Evolutionary conservation across 2,797 vertebrate species (phyloP).

Genomic region (Macropus fuliginosus): DNA sequence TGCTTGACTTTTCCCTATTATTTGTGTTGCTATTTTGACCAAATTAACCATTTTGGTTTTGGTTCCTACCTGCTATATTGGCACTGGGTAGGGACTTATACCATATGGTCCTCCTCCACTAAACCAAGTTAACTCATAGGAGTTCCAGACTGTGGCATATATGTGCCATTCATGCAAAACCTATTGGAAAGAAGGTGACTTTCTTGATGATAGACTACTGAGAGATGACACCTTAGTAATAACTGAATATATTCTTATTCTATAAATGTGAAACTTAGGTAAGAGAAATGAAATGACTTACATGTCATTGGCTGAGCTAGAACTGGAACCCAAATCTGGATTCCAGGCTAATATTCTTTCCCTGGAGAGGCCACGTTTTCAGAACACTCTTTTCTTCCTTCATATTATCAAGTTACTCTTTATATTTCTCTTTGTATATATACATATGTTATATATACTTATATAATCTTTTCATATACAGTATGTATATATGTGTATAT

Average conservation of each 20-base stretch:
- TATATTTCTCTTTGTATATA: not conserved
- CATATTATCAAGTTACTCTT: not conserved
- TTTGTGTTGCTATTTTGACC: not conserved
- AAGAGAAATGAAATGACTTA: not conserved
- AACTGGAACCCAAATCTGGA: not conserved
- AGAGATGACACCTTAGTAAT: not conserved
- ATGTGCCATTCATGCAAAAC: not conserved
- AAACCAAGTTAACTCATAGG: too few species aligned
- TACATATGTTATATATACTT: not conserved
- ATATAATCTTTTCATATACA: not conserved
- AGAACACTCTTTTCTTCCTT: not conserved
- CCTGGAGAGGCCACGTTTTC: not conserved
- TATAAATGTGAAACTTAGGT: not conserved
- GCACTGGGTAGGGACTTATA: too few species aligned
- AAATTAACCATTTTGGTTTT: not conserved
- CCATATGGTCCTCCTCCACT: too few species aligned
- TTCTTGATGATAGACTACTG: not conserved
- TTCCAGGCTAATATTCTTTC: not conserved
- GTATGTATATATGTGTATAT: not conserved
- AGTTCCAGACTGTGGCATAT: not conserved
- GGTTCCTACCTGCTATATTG: not conserved
- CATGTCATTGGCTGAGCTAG: not conserved
- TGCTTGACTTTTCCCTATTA: not conserved
- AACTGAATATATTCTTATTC: not conserved
- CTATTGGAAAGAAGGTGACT: not conserved